Base-by-base conservation (phyloP, 2,113 vertebrate species). In the Pleuronectes platessa region DNA sequence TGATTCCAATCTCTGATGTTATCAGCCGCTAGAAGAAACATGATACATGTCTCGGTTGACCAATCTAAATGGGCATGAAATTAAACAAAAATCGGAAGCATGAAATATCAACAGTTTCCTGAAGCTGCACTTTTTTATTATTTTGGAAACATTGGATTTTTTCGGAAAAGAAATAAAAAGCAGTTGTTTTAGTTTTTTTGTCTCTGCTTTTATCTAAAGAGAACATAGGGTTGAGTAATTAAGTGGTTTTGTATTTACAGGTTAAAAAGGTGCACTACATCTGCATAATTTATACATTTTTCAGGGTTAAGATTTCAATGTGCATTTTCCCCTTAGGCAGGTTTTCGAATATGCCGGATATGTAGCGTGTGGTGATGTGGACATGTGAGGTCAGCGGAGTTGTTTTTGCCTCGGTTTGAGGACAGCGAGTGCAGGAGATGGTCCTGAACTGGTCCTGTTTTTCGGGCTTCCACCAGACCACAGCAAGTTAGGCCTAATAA, bases 401-500 rank as follows among this genome's bases (percentile, higher is more conserved):
- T 42, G 12, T 64, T 76, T 73, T 26, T 26, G n/a, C 42, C 31
- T 54, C 23, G 59, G 70, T 85, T 80, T 58, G 82, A 72, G 72
- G 82, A 81, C 60, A 79, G 75, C 1, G 3, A 64, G 76, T 63
- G 12, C 75, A 35, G 68, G 78, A 76, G 80, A 85, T 77, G 68
- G 79, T 88, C 79, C 71, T 60, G 78, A 45, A 72, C 76, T 68
- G 65, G 81, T 53, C 79, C 54, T 72, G 63, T 85, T 92, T 54
- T 88, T 83, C 71, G 53, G 85, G 90, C 81, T 89, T 90, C 87
- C 74, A 91, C 84, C 83, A 83, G 86, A 92, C 93, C 91, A 82
- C 89, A 93, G 89, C 89, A 88, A 80, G 81, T 90, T 92, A 89
- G 87, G 84, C 87, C 93, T 93, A 95, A 93, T 95, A 94, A 93